Evolutionary conservation across 2,797 vertebrate species (phyloP).

Genomic region (Squalus acanthias): DNA sequence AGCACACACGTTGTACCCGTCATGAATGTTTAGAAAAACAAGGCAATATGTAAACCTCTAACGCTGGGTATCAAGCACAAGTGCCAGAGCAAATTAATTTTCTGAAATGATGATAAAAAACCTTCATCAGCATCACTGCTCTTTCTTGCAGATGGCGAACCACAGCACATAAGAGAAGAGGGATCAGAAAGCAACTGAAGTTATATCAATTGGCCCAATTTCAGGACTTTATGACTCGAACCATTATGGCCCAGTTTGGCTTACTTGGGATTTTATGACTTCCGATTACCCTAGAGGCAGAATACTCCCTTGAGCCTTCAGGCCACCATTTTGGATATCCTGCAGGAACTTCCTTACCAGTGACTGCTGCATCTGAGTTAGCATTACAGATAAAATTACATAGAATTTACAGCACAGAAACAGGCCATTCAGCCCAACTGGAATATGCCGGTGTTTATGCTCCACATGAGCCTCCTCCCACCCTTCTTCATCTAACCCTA

Average conservation of each 20-base stretch:
- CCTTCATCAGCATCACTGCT: not conserved
- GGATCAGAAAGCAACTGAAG: not conserved
- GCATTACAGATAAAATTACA: not conserved
- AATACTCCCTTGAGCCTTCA: not conserved
- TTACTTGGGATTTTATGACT: not conserved
- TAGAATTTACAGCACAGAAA: not conserved
- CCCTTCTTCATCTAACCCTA: not conserved
- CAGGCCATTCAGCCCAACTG: not conserved
- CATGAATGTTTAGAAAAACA: not conserved
- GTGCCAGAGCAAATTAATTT: not conserved
- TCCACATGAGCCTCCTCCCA: not conserved
- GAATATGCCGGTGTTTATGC: not conserved
- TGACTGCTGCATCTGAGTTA: not conserved
- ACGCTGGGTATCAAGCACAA: not conserved
- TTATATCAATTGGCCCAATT: not conserved
- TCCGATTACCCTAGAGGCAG: not conserved
- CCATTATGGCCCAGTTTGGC: not conserved
- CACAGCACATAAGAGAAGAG: not conserved
- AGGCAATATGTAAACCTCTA: not conserved
- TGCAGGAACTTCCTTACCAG: not conserved
- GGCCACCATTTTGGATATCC: not conserved
- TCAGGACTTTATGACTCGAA: not conserved
- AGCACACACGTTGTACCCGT: not conserved
- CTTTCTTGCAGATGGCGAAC: not conserved
- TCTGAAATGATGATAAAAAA: not conserved